phyloP scores from a whole-genome alignment of 1,140 invertebrate species.

The Sitodiplosis mosellana region DNA sequence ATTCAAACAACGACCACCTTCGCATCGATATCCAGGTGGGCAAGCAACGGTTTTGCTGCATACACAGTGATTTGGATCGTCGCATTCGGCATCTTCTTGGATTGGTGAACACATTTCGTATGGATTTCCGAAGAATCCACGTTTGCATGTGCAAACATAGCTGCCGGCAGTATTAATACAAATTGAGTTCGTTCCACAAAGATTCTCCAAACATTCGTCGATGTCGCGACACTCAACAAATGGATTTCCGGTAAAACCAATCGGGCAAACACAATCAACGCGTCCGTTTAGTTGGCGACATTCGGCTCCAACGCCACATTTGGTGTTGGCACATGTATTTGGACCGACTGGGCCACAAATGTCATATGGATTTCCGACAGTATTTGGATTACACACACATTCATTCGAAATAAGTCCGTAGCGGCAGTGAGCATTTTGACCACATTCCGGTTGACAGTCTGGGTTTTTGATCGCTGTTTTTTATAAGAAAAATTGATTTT shows the following conservation, averaged over 20 bases:
- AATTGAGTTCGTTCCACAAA: conserved; percentile 67
- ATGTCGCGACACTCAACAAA: conserved; percentile 71
- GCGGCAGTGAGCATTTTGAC: conserved; percentile 68
- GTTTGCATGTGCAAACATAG: conserved; percentile 71
- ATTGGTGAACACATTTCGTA: conserved; percentile 55
- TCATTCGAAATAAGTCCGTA: conserved; percentile 51
- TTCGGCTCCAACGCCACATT: conserved; percentile 59
- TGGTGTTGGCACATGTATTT: conserved; percentile 48
- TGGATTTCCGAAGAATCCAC: conserved; percentile 66
- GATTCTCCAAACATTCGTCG: conserved; percentile 63
- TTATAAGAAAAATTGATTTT: neutral
- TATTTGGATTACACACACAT: conserved; percentile 69
- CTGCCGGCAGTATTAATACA: conserved; percentile 76
- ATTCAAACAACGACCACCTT: conserved; percentile 48
- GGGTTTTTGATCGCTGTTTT: conserved; percentile 51
- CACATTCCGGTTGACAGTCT: conserved; percentile 59
- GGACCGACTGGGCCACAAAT: conserved; percentile 50
- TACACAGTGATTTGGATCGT: conserved; percentile 43
- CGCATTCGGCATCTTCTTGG: conserved; percentile 39
- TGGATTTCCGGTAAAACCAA: conserved; percentile 68
- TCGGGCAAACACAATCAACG: conserved; percentile 63
- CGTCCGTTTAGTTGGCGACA: conserved; percentile 52
- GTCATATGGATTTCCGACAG: conserved; percentile 71
- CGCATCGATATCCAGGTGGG: conserved; percentile 53
- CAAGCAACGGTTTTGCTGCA: conserved; percentile 51